Conservation (phyloP, 2,888 invertebrate genomes). For the Acanthococcus lagerstroemiae region DNA sequence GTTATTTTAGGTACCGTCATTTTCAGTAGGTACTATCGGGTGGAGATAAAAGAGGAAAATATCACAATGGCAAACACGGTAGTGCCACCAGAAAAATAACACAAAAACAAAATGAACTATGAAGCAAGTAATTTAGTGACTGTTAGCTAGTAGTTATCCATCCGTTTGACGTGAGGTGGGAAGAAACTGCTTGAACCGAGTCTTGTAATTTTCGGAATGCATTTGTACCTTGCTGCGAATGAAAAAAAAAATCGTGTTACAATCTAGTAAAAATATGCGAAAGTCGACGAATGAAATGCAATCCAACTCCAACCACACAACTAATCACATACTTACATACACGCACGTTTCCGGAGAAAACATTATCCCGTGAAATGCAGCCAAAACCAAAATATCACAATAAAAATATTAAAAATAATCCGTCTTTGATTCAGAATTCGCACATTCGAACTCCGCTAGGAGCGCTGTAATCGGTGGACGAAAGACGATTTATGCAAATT, state of each 20-base stretch:
- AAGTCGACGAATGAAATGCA: neutral
- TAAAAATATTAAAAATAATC: neutral
- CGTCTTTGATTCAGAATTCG: neutral
- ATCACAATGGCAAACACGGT: neutral
- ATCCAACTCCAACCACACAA: neutral
- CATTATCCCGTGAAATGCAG: constrained; percentile 20
- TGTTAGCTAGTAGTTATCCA: constrained; percentile 5
- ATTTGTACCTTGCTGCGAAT: constrained; percentile 7
- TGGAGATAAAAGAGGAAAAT: neutral
- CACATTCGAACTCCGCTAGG: neutral
- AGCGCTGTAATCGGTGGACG: too few species aligned
- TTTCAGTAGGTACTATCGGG: neutral
- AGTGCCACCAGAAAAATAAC: neutral
- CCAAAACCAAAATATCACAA: constrained; percentile 14
- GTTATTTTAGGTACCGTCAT: too few species aligned
- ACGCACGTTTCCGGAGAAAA: constrained; percentile 6
- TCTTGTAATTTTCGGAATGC: constrained; percentile 6
- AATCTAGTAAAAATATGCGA: neutral
- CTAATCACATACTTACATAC: neutral
- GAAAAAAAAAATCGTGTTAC: neutral
- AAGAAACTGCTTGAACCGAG: constrained; percentile 13
- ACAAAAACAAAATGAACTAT: neutral
- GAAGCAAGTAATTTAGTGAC: too few species aligned
- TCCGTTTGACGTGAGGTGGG: constrained; percentile 7
- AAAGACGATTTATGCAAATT: too few species aligned